Conservation (phyloP, 2,797 vertebrate species). For the Rhynchonycteris naso region DNA sequence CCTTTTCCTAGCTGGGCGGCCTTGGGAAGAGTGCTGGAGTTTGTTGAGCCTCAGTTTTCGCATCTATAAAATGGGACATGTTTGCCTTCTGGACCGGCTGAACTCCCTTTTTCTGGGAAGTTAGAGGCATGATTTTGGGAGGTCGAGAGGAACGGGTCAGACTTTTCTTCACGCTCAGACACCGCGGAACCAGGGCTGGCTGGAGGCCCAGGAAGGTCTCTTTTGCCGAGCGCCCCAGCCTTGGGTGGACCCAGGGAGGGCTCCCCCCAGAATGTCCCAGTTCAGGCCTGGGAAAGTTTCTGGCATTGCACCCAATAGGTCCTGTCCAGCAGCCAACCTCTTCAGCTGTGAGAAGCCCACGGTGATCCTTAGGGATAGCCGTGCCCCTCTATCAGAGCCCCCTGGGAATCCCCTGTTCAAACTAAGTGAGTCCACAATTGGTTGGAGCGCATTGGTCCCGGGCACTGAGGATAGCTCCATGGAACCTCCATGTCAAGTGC, state of each 20-base stretch:
- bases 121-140: background rate
- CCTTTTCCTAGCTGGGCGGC: background rate
- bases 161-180: background rate
- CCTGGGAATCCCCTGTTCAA: background rate
- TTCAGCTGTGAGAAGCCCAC: rapidly evolving
- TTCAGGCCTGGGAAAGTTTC: background rate
- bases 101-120: background rate
- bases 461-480: too few relatives aligned
- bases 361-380: background rate
- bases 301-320: background rate
- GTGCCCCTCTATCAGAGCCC: background rate
- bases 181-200: background rate
- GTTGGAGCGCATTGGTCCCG: too few relatives aligned
- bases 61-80: background rate
- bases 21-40: background rate
- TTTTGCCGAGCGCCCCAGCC: background rate
- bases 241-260: background rate
- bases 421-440: background rate
- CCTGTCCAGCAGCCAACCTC: background rate
- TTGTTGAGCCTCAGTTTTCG: background rate
- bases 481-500: too few relatives aligned
- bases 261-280: background rate
- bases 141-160: background rate
- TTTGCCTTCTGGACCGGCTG: background rate
- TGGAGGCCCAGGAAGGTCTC: background rate